phyloP scores from a whole-genome alignment of 30 jellyfish, hydroid and myxozoan species.

The Hydractinia echinata region DNA sequence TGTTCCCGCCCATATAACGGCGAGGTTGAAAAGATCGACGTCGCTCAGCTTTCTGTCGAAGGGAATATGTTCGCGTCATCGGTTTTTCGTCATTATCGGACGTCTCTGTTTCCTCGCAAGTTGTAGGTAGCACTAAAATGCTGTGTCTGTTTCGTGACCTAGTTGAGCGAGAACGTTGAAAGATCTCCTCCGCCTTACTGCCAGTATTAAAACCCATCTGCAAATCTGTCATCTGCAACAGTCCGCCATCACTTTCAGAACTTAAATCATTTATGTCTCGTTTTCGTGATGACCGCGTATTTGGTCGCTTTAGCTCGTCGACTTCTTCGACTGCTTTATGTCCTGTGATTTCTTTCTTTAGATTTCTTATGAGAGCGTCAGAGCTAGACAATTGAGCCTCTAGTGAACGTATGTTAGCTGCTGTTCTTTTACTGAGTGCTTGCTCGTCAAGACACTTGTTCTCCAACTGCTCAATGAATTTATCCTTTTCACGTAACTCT shows the following conservation, averaged over 20 bases:
- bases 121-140: slow-evolving; percentile 15
- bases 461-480: not conserved
- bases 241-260: slow-evolving; percentile 25
- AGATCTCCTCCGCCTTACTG: slow-evolving; percentile 25
- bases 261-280: slow-evolving; percentile 7
- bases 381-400: slow-evolving; percentile 26
- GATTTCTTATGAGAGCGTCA: slow-evolving; percentile 20
- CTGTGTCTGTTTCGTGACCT: slow-evolving; percentile 16
- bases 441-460: slow-evolving; percentile 20
- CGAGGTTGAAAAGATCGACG: slow-evolving; percentile 43
- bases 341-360: slow-evolving; percentile 15
- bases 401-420: slow-evolving; percentile 26
- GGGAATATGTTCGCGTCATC: slow-evolving; percentile 3
- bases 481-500: not conserved
- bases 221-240: slow-evolving; percentile 20
- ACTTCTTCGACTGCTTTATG: not conserved
- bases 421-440: not conserved
- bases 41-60: slow-evolving; percentile 30
- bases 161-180: slow-evolving; percentile 33
- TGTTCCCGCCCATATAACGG: slow-evolving; percentile 71
- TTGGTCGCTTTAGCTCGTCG: not conserved
- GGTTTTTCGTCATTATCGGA: slow-evolving; percentile 17
- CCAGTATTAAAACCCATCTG: not conserved
- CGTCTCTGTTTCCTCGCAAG: slow-evolving; percentile 31
- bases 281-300: not conserved